Base-by-base conservation (phyloP, 2,113 vertebrate genomes). In the Lampris incognitus region DNA sequence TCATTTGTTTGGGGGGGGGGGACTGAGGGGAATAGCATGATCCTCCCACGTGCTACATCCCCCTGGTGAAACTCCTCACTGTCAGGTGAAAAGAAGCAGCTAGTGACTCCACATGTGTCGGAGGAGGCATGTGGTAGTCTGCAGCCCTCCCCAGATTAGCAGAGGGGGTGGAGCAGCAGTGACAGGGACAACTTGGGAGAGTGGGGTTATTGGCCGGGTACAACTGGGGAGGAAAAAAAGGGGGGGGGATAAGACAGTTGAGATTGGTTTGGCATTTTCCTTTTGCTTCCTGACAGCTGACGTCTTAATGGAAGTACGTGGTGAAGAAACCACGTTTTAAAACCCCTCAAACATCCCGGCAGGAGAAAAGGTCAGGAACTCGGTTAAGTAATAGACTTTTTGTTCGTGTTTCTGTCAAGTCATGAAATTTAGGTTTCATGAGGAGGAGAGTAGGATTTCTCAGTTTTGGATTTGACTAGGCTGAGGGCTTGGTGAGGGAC, bases 281-380 rank as follows among this genome's bases (percentile, higher is more conserved):
- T 49, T 69, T 52, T 48, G 51, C 49, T 63, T 66, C 66, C 49
- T 39, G 4, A 75, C 75, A 66, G 49, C 82, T 73, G 84, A 89
- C 79, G 82, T 74, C 86, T 83, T 88, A 87, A 91, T 92, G 89
- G 82, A 84, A 85, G 85, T 90, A 44, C 42, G 56, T 78, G 59
- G 74, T 81, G 83, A 81, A 52, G 76, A 79, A 84, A 51, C 69
- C 13, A 9, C 24, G 24, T 36, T 71, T 54, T 66, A 77, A 81
- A 83, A 78, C 65, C 63, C n/a, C 49, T 5, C 48, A 11, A 50
- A 66, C 36, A 1, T 58, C 65, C 54, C 40, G 55, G 66, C 6
- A 10, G 37, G 51, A 75, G 46, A 10, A 61, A 55, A 67, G 55
- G 38, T 24, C 40, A 24, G 24, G 69, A 52, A 68, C 54, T 7